Evolutionary conservation across 2,113 vertebrate genomes (phyloP).

Genomic region (Cynoglossus semilaevis): DNA sequence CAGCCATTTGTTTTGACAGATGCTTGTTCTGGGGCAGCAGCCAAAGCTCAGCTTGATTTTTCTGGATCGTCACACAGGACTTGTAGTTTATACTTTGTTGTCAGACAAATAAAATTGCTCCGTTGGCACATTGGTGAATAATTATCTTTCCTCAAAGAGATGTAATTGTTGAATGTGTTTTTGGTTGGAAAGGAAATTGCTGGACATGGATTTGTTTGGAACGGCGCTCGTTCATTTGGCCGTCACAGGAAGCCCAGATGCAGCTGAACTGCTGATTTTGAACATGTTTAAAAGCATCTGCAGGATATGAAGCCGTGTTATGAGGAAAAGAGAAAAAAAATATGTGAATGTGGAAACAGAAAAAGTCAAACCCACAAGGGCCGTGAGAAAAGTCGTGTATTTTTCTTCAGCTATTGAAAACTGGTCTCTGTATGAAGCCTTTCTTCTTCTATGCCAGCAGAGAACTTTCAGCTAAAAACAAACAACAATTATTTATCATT

Average conservation of each 20-base stretch:
- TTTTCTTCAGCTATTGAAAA: too few species aligned
- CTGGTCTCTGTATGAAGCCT: too few species aligned
- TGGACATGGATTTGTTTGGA: conserved; percentile 45
- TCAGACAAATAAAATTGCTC: conserved; percentile 73
- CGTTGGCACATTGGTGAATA: conserved; percentile 71
- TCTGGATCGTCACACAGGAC: conserved; percentile 72
- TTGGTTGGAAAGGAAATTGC: conserved; percentile 20
- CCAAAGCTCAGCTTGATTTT: conserved; percentile 77
- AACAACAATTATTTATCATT: too few species aligned
- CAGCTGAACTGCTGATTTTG: conserved; percentile 18
- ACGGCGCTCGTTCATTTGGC: conserved; percentile 25
- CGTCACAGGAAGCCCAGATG: conserved; percentile 32
- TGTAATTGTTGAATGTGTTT: conserved; percentile 61
- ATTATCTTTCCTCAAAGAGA: conserved; percentile 65
- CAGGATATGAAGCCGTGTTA: conserved; percentile 9
- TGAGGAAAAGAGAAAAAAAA: too few species aligned
- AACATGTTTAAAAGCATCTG: conserved; percentile 20
- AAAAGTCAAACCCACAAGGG: too few species aligned
- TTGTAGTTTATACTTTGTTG: conserved; percentile 74
- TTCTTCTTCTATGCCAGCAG: too few species aligned
- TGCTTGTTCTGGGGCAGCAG: conserved; percentile 76
- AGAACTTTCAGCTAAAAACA: too few species aligned
- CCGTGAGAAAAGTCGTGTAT: too few species aligned
- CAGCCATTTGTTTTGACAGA: conserved; percentile 80
- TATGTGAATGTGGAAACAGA: too few species aligned